Evolutionary conservation across 2,888 invertebrate genomes (phyloP).

Genomic region (Phymatocera aterrima): DNA sequence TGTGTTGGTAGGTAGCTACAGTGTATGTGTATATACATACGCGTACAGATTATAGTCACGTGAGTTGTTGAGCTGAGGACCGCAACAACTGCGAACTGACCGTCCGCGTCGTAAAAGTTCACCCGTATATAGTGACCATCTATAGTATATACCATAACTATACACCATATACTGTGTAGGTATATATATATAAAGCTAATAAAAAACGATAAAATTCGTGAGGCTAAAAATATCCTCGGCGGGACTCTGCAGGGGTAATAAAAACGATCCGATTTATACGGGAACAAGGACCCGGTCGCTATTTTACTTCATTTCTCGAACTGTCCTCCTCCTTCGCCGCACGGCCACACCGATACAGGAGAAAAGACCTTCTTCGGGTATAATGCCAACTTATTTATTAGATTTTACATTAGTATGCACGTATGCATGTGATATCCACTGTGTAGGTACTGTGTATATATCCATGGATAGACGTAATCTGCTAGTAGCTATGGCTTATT

Average conservation of each 20-base stretch:
- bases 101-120: slow-evolving; percentile 27
- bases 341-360: no score
- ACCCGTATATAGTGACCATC: neutral
- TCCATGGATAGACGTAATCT: no score
- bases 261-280: slow-evolving; percentile 36
- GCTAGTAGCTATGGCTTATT: no score
- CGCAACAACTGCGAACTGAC: no score
- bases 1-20: no score
- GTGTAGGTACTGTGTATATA: no score
- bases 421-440: neutral
- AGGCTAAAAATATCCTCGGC: slow-evolving; percentile 32
- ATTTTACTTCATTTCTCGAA: neutral
- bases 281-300: slow-evolving; percentile 1
- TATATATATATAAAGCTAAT: neutral
- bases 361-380: slow-evolving; percentile 14
- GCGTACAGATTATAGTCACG: no score
- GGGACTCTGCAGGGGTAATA: slow-evolving; percentile 19
- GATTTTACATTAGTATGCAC: neutral
- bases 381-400: slow-evolving; percentile 9
- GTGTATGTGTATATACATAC: no score
- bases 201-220: slow-evolving; percentile 33
- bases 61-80: no score
- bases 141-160: neutral
- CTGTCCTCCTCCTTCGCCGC: neutral
- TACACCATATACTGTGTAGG: no score